Evolutionary conservation across 37 sponge, comb jelly and placozoan genomes (phyloP), one percentile per base, ranked within the genome.

Genomic region (Halichondria panicea): DNA sequence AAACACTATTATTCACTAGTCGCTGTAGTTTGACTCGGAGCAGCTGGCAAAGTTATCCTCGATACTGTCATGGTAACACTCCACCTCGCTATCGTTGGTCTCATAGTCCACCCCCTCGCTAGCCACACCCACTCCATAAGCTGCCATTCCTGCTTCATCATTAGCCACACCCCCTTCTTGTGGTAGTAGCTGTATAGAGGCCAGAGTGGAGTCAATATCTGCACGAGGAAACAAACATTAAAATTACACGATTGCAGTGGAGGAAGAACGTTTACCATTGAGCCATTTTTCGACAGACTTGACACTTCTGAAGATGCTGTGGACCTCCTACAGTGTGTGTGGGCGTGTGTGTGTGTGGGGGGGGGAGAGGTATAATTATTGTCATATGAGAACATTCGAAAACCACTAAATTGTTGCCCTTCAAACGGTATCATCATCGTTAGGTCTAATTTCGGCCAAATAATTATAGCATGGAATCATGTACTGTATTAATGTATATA

Each of bases 241-340:
- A 32, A 63, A 35, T 4, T 30, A 35, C 2, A 8, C 35, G 3
- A 18, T 31, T 4, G 63, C 4, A 32, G 24, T 1, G 4, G 34
- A 32, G 31, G 4, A 63, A 31, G 8, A 30, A 3, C 35, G 19
- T 2, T 7, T 65, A 79, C 80, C 80, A 70, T 69, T 54, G 32
- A 79, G 59, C 80, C 80, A 79, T 33, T 79, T 79, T 37, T 79
- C 80, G 3, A 70, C 70, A 15, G 58, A 40, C 43, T 70, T 68
- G 24, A 79, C 60, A 15, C 40, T 70, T 28, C 61, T 39, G 61
- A 79, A 79, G 43, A 79, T 79, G 36, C 80, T 79, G 28, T 68
- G 58, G 12, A 55, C 80, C 13, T 79, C 80, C 73, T 72, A 42
- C 12, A 36, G n/a, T 13, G 22, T 6, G 9, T 13, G 3, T 44